These are phyloP conservation scores for Mycalesis mineus DNA, from an alignment of 2,888 invertebrate genomes.

Conservation along the genomic window DNA sequence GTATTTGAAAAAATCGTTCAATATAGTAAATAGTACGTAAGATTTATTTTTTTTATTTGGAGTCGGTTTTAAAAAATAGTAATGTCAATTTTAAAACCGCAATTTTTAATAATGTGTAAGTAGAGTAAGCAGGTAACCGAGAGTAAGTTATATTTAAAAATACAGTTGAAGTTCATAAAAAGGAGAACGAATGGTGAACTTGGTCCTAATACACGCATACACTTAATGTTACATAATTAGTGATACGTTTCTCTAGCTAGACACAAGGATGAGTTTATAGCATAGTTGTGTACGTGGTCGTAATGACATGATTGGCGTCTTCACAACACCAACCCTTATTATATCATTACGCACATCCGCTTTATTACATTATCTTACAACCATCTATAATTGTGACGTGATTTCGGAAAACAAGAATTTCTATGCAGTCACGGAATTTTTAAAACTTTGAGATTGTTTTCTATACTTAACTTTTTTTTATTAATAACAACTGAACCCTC, in stretches of 20 bases:
- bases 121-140: no score
- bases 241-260: constrained; percentile 4
- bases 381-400: constrained; percentile 27
- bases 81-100: no score
- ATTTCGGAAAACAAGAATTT: constrained; percentile 26
- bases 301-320: constrained; percentile 20
- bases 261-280: neutral
- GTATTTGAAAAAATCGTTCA: no score
- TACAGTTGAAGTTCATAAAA: no score
- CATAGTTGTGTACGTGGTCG: constrained; percentile 2
- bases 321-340: constrained; percentile 32
- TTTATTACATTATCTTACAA: constrained; percentile 17
- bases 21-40: no score
- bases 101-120: no score
- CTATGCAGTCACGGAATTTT: constrained; percentile 18
- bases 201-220: neutral
- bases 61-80: no score
- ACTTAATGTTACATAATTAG: constrained; percentile 1
- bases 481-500: no score
- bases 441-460: neutral
- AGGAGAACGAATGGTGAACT: no score
- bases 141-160: no score
- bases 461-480: neutral
- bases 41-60: no score
- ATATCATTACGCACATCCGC: constrained; percentile 35